Evolutionary conservation across 2,797 vertebrate species (phyloP).

Genomic region (Leptatherina wallacei): DNA sequence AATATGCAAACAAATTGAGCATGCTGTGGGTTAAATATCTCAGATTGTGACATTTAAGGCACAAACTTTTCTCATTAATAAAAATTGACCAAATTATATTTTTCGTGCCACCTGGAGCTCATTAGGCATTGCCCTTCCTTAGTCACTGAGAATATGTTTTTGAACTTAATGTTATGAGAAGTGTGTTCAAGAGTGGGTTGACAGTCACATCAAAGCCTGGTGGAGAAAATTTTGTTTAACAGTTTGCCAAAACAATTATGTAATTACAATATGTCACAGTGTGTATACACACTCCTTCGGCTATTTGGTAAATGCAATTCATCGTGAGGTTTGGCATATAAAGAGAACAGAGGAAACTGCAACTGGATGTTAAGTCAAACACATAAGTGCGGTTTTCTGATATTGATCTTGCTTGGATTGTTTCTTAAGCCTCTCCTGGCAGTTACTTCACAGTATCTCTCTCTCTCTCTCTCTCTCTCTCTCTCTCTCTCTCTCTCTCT

Average conservation of each 20-base stretch:
- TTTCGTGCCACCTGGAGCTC: conserved; percentile 43
- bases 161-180: conserved; percentile 35
- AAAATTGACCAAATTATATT: conserved; percentile 40
- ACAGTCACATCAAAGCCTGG: conserved; percentile 59
- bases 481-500: too few species aligned
- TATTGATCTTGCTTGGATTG: conserved; percentile 80
- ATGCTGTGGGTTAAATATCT: conserved; percentile 15
- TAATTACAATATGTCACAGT: conserved; percentile 69
- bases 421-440: conserved; percentile 79
- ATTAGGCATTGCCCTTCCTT: conserved; percentile 34
- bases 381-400: conserved; percentile 78
- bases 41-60: conserved; percentile 20
- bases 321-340: conserved; percentile 74
- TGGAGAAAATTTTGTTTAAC: conserved; percentile 51
- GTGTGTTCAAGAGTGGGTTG: conserved; percentile 50
- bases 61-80: conserved; percentile 48
- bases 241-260: conserved; percentile 77
- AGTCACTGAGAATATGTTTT: conserved; percentile 23
- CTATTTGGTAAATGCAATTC: conserved; percentile 72
- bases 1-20: conserved; percentile 12
- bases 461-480: conserved; percentile 60
- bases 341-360: conserved; percentile 63
- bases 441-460: conserved; percentile 73
- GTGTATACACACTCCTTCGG: conserved; percentile 60
- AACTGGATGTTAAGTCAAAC: conserved; percentile 77